Base-by-base conservation (phyloP, 2,888 invertebrate genomes). In the Stratiomys singularior region DNA sequence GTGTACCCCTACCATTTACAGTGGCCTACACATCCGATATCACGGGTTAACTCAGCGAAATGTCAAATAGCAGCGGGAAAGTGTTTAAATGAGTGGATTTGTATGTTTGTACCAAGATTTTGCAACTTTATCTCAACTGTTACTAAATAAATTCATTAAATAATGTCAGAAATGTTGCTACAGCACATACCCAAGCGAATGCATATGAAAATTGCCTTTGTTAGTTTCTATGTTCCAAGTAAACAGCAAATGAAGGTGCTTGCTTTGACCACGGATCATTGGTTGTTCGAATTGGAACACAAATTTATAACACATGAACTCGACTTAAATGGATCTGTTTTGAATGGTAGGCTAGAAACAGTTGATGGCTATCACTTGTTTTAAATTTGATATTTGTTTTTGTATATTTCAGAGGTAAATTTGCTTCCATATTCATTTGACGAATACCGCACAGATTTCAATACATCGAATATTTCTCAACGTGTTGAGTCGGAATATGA, bases 251-350 rank as follows among this genome's bases (percentile, higher is more conserved):
- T 3, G 0, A 63, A 46, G 1, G 71, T 79, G 4, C 44, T 79
- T 21, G 56, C 67, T 7, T 64, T 79, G 13, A 72, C 78, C 9
- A 71, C 63, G 13, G 58, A 64, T 30, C 63, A 58, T 11, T 63
- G 77, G n/a, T 66, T 80, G 23, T 80, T 63, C 47, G 80, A 78
- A 64, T 15, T 78, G 15, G 76, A 78, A 74, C 66, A 21, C 0
- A 30, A 47, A 27, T 67, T 77, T 60, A 74, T 80, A 23, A 30
- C 74, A 0, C 30, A 25, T 58, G 71, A n/a, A 3, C 64, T 66
- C 27, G 74, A 78, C 60, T 23, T 80, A 15, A 78, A 63, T 11
- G 18, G 46, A 23, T 25, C 80, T 9, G 30, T 77, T 13, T 52
- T 80, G 21, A 77, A 76, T 37, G 78, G 77, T 78, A 67, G 21